Evolutionary conservation across 2,797 vertebrate genomes (phyloP).

Genomic region (Sebastes oblongus): DNA sequence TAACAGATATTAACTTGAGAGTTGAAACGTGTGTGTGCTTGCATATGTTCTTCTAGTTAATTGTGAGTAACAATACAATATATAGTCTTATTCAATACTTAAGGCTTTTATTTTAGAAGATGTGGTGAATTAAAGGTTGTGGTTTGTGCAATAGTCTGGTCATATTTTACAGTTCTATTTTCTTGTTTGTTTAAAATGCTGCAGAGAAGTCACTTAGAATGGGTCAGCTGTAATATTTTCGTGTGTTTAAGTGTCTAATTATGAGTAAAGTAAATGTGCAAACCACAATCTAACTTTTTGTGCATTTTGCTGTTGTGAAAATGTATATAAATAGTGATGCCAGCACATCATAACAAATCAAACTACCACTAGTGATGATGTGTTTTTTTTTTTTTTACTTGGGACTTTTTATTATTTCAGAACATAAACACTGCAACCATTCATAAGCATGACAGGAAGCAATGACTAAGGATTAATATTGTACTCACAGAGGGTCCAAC

Average conservation of each 20-base stretch:
- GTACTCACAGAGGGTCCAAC: constrained; percentile 92
- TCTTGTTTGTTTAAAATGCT: not conserved
- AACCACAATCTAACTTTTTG: not conserved
- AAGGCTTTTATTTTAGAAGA: not conserved
- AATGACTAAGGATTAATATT: not conserved
- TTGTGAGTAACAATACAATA: not conserved
- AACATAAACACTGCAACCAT: not conserved
- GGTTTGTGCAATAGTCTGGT: not conserved
- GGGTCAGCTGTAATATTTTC: not conserved
- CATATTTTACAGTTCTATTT: not conserved
- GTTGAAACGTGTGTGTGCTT: not conserved
- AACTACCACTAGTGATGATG: not conserved
- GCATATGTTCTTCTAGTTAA: not conserved
- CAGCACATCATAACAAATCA: not conserved
- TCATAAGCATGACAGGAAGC: not conserved
- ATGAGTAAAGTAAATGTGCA: not conserved
- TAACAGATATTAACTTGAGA: not conserved
- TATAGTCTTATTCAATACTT: not conserved
- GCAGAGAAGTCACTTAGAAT: not conserved
- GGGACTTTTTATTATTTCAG: not conserved
- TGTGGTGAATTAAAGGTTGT: not conserved
- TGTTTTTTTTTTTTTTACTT: not conserved
- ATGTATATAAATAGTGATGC: not conserved
- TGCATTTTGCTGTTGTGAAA: not conserved
- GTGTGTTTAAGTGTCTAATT: not conserved